Evolutionary conservation across 2,888 invertebrate genomes (phyloP), one percentile per base, ranked within the genome.

Genomic region (Deilephila elpenor): DNA sequence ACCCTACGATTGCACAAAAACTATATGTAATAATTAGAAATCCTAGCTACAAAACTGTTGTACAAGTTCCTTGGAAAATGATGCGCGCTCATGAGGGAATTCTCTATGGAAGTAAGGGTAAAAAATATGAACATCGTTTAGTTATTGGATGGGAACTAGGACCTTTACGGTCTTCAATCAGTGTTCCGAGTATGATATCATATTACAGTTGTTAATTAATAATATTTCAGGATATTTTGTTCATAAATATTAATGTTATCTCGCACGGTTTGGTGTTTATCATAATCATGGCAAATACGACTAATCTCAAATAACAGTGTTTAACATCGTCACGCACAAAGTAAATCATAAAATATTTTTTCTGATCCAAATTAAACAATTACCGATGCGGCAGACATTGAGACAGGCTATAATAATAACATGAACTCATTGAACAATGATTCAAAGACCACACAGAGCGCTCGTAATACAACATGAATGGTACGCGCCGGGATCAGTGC

Each of bases 401-500:
- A 64, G 25, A 56, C 53, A 25, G 6, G 34, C 62, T 44, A 44
- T 67, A 73, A 73, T 73, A 78, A 80, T 78, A 80, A 79, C 76
- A 79, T 75, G 78, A 75, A 73, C 79, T 77, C 77, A 74, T 82
- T 80, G 78, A 81, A 86, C 84, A 84, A 84, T 86, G 75, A 79
- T 75, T 60, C 74, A 73, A 75, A 74, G 85, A 81, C 85, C 84
- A 83, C 82, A 85, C 84, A 83, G 75, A 73, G 73, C 72, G 64
- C 17, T 62, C 59, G 59, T 78, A 78, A 77, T 74, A 70, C 73
- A 73, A 80, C 73, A 76, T 79, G 81, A 81, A 80, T 79, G 71
- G 74, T 72, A 73, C 37, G 25, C 64, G 14, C 19, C 67, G 67
- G 37, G 56, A 73, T 59, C 67, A 59, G 7, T 37, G 56, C 64